Conservation (phyloP, 2,113 vertebrate genomes). For the Balaenoptera acutorostrata region DNA sequence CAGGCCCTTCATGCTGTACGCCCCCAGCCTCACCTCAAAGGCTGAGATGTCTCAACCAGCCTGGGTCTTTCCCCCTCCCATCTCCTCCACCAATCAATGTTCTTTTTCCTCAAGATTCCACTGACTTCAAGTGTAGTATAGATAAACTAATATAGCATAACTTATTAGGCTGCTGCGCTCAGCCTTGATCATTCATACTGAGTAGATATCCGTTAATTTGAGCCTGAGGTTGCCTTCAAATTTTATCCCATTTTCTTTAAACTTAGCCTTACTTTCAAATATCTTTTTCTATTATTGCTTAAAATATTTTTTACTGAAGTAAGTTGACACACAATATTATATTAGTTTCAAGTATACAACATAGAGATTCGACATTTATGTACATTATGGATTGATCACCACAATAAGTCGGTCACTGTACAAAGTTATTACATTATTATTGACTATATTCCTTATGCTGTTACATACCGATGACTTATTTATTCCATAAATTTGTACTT, state of each 20-base stretch:
- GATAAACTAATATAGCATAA: background rate
- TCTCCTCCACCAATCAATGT: background rate
- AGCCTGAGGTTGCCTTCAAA: background rate
- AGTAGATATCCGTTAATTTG: background rate
- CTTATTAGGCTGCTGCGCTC: too few species aligned
- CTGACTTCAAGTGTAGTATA: background rate
- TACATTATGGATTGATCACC: too few species aligned
- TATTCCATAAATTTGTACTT: too few species aligned
- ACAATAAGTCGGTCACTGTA: too few species aligned
- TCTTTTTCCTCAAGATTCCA: background rate
- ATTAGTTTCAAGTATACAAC: too few species aligned
- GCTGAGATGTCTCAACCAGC: background rate
- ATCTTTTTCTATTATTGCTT: background rate
- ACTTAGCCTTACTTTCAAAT: background rate
- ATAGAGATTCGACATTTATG: rapidly evolving
- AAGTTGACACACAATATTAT: too few species aligned
- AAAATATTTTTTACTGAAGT: too few species aligned
- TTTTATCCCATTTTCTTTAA: background rate
- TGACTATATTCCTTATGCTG: too few species aligned
- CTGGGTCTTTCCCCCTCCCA: background rate
- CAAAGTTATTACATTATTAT: too few species aligned
- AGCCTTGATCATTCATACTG: background rate
- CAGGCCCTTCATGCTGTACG: rapidly evolving
- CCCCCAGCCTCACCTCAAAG: rapidly evolving
- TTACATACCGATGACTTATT: too few species aligned